These are phyloP conservation scores for Thamnophis elegans DNA, from an alignment of 2,797 vertebrate genomes.

Conservation along the genomic window DNA sequence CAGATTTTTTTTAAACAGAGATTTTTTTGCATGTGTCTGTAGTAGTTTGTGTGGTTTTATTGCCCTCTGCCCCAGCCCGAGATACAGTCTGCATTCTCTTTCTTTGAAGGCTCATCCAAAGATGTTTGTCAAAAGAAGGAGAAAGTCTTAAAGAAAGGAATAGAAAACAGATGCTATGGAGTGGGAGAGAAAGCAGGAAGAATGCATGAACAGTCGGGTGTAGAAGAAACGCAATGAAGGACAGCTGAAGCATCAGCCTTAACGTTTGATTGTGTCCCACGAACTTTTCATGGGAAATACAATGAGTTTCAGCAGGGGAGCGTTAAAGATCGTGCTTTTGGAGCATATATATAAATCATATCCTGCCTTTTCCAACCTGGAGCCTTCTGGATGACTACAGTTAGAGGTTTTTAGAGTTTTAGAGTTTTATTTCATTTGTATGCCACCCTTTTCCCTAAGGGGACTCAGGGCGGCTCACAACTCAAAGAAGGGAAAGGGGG, in stretches of 20 bases:
- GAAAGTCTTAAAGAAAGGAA: constrained; percentile 39
- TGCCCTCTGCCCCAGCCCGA: constrained; percentile 21
- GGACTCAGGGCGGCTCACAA: too few relatives aligned
- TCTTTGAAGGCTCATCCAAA: constrained; percentile 44
- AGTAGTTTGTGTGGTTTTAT: not conserved
- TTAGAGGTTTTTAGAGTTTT: too few relatives aligned
- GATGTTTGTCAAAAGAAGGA: constrained; percentile 52
- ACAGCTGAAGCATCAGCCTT: not conserved
- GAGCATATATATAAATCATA: not conserved
- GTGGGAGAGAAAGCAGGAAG: constrained; percentile 27
- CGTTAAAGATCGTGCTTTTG: constrained; percentile 16
- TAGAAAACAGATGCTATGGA: constrained; percentile 56
- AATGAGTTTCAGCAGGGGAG: not conserved
- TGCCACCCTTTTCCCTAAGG: too few relatives aligned
- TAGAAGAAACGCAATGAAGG: constrained; percentile 1
- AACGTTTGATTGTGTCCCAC: constrained; percentile 20
- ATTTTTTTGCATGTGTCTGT: not conserved
- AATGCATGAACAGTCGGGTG: not conserved
- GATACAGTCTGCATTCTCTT: constrained; percentile 45
- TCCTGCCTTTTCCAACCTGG: not conserved
- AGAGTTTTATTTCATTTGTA: too few relatives aligned
- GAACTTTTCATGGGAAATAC: not conserved
- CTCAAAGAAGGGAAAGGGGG: too few relatives aligned
- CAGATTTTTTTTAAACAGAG: constrained; percentile 12
- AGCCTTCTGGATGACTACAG: not conserved